phyloP scores from a whole-genome alignment of 2,797 vertebrate genomes.

The Octomys mimax region DNA sequence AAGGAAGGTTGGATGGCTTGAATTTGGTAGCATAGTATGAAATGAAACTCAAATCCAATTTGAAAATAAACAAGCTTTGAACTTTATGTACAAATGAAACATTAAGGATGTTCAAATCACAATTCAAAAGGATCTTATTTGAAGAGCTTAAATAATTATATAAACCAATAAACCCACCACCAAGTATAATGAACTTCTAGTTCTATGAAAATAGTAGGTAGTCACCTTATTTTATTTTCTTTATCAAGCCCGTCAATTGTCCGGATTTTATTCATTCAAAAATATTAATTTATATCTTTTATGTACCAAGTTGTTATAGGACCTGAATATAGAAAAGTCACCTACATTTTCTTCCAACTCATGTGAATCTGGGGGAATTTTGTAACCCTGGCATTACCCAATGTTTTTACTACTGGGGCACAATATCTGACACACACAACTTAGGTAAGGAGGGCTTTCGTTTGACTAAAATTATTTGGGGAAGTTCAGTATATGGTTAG shows the following conservation, averaged over 20 bases:
- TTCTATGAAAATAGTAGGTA: slow-evolving; percentile 2
- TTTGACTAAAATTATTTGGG: background rate
- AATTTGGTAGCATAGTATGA: slow-evolving; percentile 47
- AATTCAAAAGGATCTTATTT: slow-evolving; percentile 41
- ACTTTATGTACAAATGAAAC: slow-evolving; percentile 35
- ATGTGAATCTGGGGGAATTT: background rate
- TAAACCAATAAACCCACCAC: slow-evolving; percentile 24
- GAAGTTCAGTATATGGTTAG: background rate
- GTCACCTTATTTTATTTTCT: slow-evolving; percentile 34
- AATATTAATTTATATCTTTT: background rate
- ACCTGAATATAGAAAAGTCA: background rate
- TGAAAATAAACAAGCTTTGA: slow-evolving; percentile 56
- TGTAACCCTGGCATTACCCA: background rate
- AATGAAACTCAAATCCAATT: slow-evolving; percentile 61
- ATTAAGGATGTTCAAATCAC: background rate
- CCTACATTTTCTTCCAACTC: background rate
- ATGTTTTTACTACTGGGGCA: background rate
- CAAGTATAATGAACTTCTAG: slow-evolving; percentile 3
- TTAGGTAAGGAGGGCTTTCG: background rate
- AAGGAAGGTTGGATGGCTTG: slow-evolving; percentile 53
- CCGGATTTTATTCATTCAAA: slow-evolving; percentile 31
- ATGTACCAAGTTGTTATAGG: background rate
- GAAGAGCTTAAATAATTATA: slow-evolving; percentile 22
- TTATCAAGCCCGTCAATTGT: background rate
- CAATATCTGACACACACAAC: background rate